These are phyloP conservation scores for Apeira syringaria DNA, from an alignment of 2,888 invertebrate genomes.

Conservation along the genomic window DNA sequence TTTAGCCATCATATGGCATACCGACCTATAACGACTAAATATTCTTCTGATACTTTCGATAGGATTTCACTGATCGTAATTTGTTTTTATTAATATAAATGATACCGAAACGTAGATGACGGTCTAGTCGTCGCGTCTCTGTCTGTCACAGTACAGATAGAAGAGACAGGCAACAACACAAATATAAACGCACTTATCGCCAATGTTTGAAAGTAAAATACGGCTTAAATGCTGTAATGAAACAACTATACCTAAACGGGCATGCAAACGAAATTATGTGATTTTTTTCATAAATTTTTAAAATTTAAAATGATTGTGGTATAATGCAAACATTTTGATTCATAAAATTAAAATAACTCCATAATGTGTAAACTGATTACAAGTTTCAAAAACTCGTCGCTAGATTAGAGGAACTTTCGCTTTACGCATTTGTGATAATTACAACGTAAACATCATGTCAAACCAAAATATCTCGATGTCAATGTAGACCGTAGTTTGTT, in stretches of 20 bases:
- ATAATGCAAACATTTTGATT: too few relatives aligned
- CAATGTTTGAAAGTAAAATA: slow-evolving; percentile 1
- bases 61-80: slow-evolving; percentile 5
- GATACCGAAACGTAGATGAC: neutral
- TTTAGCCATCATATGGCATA: slow-evolving; percentile 26
- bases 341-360: too few relatives aligned
- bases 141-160: slow-evolving; percentile 15
- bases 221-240: neutral
- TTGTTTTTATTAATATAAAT: neutral
- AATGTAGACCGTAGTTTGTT: too few relatives aligned
- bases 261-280: neutral
- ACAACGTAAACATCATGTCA: neutral
- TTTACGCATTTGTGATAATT: slow-evolving; percentile 1
- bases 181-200: slow-evolving; percentile 1
- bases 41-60: slow-evolving; percentile 6
- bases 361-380: neutral
- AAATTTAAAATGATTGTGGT: too few relatives aligned
- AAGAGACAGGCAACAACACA: slow-evolving; percentile 6
- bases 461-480: slow-evolving; percentile 12
- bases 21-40: slow-evolving; percentile 1
- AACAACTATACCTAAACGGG: too few relatives aligned
- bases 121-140: neutral
- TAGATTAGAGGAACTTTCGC: slow-evolving; percentile 12
- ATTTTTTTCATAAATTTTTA: neutral
- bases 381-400: neutral